Evolutionary conservation across 2,888 invertebrate species (phyloP), one percentile per base, ranked within the genome.

Genomic region (Neoaliturus tenellus): DNA sequence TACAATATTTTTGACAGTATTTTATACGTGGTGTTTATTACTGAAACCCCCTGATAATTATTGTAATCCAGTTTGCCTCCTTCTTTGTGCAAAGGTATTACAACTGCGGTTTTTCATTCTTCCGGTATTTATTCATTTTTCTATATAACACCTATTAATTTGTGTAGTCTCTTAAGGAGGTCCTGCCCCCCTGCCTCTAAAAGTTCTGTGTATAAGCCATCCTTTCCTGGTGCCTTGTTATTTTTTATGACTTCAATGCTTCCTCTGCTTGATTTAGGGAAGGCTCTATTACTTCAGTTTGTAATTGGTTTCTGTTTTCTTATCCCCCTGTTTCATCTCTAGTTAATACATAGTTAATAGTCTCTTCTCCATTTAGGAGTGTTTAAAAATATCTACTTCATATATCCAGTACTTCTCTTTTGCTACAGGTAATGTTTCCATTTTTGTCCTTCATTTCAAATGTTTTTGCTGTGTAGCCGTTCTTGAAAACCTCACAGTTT

Each of bases 1-100:
- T 75, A 82, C 62, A 85, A 44, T 31, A 84, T 82, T 62, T 81
- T 85, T 41, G 80, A 81, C n/a, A 84, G 78, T 41, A 84, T 33
- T 78, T 85, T 85, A 55, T 85, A 84, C 33, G 69, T 44, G 44
- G 81, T 58, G 44, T 39, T 39, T 39, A 39, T 12, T 39, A 39
- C 6, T 39, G 12, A 39, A 12, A 39, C 12, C 39, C 39, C 39
- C 80, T 84, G 51, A 84, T 86, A 85, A 31, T 81, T 84, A 14
- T 71, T 73, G n/a, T 81, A 86, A 28, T 71, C 44, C 75, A 55
- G 2, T 75, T 83, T 81, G 44, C 75, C 84, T 44, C 55, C 62
- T 85, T 51, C 86, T 55, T 81, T 81, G 39, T 71, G 28, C 35
- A 80, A 23, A 48, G 83, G 81, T 25, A 81, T 58, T 35, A 85